phyloP scores from a whole-genome alignment of 2,888 invertebrate species.

The Matsumyia berberina region DNA sequence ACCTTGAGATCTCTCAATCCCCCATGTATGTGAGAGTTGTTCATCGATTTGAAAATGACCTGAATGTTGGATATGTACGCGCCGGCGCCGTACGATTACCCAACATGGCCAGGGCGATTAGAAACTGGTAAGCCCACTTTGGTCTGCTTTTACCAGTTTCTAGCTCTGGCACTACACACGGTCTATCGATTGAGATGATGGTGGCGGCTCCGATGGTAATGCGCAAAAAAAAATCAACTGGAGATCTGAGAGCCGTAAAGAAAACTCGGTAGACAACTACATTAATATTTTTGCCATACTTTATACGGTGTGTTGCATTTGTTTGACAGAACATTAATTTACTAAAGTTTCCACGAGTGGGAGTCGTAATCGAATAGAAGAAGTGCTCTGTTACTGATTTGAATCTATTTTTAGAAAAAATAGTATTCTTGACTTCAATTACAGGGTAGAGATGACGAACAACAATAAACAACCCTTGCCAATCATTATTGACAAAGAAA shows the following conservation, averaged over 20 bases:
- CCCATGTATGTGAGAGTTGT: conserved; percentile 36
- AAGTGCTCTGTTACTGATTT: not conserved
- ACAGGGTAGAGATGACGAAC: no score
- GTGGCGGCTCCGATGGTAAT: conserved; percentile 45
- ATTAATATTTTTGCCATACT: conserved; percentile 47
- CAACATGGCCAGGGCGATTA: conserved; percentile 75
- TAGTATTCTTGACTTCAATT: not conserved
- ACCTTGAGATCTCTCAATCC: conserved; percentile 69
- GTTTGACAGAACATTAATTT: conserved; percentile 8
- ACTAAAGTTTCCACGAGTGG: not conserved
- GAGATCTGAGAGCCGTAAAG: conserved; percentile 43
- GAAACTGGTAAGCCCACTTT: conserved; percentile 76
- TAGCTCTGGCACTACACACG: conserved; percentile 35
- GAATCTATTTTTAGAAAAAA: not conserved
- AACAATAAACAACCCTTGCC: no score
- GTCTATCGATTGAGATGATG: conserved; percentile 49
- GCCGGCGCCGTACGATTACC: conserved; percentile 76
- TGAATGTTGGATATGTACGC: conserved; percentile 71
- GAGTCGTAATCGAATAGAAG: not conserved
- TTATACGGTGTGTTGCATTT: conserved; percentile 51
- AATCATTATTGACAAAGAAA: no score
- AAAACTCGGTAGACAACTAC: conserved; percentile 46
- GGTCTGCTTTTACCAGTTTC: conserved; percentile 74
- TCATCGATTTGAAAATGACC: conserved; percentile 73
- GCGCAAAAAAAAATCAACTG: conserved; percentile 53